Conservation (phyloP, 2,113 vertebrate genomes). For the Numida meleagris region DNA sequence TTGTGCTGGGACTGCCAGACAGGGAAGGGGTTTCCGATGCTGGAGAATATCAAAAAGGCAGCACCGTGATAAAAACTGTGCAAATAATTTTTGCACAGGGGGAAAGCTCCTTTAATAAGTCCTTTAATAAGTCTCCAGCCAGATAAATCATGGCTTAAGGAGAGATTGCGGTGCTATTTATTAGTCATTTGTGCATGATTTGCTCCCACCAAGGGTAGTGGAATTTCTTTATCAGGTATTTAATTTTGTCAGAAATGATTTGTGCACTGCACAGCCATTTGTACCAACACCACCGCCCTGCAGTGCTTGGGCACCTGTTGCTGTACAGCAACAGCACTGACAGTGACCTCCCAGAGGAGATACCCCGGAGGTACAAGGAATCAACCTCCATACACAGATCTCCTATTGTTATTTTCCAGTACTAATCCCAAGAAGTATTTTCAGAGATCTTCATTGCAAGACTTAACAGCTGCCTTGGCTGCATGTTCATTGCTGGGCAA, state of each 20-base stretch:
- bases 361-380: neutral
- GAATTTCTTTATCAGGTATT: constrained; percentile 54
- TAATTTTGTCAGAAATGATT: constrained; percentile 60
- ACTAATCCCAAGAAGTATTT: neutral
- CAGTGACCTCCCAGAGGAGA: neutral
- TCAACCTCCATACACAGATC: neutral
- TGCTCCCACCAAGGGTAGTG: constrained; percentile 38
- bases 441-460: neutral
- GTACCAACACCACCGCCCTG: neutral
- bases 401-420: neutral
- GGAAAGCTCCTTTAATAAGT: constrained; percentile 50
- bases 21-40: neutral
- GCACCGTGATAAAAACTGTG: neutral
- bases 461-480: neutral
- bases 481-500: neutral
- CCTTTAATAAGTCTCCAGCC: constrained; percentile 56
- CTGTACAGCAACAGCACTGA: neutral
- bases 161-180: constrained; percentile 29
- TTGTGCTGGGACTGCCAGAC: neutral
- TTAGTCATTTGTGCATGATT: constrained; percentile 66
- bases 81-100: neutral
- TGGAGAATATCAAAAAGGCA: constrained; percentile 1
- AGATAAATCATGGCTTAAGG: constrained; percentile 62
- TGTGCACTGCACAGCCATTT: neutral
- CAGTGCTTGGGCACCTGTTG: neutral